A percentile compares a stretch with the other conserved stretches of the same genome.
Conservation (phyloP, 2,888 invertebrate genomes). For the Omphaloscelis lunosa region DNA sequence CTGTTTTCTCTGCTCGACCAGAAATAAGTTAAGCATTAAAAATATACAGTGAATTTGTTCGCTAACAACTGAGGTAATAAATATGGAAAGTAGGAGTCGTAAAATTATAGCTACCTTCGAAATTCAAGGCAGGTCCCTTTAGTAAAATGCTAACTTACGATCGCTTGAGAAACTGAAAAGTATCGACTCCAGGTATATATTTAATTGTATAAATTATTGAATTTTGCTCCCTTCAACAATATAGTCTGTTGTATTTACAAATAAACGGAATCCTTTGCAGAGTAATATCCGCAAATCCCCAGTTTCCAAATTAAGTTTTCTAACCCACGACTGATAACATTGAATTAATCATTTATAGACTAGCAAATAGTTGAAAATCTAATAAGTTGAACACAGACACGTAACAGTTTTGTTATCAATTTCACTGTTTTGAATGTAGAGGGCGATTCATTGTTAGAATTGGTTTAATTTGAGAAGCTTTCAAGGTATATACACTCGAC, state of each 20-base stretch:
- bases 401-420: background rate
- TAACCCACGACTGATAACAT: conserved; percentile 34
- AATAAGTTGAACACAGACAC: conserved; percentile 24
- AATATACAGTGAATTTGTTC: conserved; percentile 53
- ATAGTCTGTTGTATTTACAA: conserved; percentile 13
- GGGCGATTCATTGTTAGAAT: background rate
- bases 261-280: conserved; percentile 16
- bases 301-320: conserved; percentile 40
- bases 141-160: conserved; percentile 37
- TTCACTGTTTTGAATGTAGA: background rate
- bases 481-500: background rate
- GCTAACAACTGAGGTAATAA: conserved; percentile 59
- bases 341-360: conserved; percentile 53
- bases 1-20: conserved; percentile 53
- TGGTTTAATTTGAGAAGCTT: background rate
- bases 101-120: conserved; percentile 50
- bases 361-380: conserved; percentile 50
- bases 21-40: conserved; percentile 49
- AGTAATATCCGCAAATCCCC: conserved; percentile 35
- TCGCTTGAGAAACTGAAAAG: conserved; percentile 14
- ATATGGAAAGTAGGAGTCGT: conserved; percentile 59
- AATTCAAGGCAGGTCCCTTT: conserved; percentile 36
- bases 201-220: conserved; percentile 6
- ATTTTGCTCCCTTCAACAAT: too few relatives aligned
- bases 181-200: conserved; percentile 4